These are phyloP conservation scores for Mythimna lalbum DNA, from an alignment of 2,888 invertebrate species.

Conservation along the genomic window DNA sequence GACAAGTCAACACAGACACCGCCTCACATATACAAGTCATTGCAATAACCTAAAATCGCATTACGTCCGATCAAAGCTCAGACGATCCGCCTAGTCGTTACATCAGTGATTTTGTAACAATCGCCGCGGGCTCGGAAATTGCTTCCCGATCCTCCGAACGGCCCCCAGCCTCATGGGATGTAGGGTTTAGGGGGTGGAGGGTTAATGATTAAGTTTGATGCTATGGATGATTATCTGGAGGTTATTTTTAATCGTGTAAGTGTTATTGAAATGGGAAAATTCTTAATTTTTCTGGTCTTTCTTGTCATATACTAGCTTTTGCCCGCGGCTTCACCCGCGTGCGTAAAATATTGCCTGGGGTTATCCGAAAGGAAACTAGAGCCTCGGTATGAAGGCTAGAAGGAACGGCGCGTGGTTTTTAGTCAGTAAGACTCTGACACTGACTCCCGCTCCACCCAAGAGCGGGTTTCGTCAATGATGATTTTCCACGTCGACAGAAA, in stretches of 20 bases:
- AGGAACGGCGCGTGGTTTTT: too few species aligned
- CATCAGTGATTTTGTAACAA: conserved; percentile 74
- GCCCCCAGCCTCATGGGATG: conserved; percentile 53
- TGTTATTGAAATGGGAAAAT: neutral
- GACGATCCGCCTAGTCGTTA: conserved; percentile 67
- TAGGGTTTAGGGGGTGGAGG: conserved; percentile 7
- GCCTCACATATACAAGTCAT: conserved; percentile 13
- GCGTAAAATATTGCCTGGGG: too few species aligned
- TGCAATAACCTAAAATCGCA: conserved; percentile 64
- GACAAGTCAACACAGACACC: neutral
- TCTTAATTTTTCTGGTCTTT: too few species aligned
- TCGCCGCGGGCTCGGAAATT: conserved; percentile 86
- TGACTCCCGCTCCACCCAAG: too few species aligned
- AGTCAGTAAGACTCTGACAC: too few species aligned
- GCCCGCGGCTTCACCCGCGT: too few species aligned
- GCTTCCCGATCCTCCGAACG: conserved; percentile 71
- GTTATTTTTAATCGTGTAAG: conserved; percentile 8
- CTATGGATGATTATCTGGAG: conserved; percentile 9
- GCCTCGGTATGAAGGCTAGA: too few species aligned
- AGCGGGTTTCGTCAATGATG: too few species aligned
- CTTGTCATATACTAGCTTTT: too few species aligned
- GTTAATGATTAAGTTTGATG: conserved; percentile 44
- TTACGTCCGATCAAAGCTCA: conserved; percentile 67
- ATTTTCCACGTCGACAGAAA: too few species aligned
- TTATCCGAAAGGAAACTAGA: too few species aligned